These are phyloP conservation scores for Harmothoe impar DNA, from an alignment of 2,888 invertebrate genomes.

Conservation along the genomic window DNA sequence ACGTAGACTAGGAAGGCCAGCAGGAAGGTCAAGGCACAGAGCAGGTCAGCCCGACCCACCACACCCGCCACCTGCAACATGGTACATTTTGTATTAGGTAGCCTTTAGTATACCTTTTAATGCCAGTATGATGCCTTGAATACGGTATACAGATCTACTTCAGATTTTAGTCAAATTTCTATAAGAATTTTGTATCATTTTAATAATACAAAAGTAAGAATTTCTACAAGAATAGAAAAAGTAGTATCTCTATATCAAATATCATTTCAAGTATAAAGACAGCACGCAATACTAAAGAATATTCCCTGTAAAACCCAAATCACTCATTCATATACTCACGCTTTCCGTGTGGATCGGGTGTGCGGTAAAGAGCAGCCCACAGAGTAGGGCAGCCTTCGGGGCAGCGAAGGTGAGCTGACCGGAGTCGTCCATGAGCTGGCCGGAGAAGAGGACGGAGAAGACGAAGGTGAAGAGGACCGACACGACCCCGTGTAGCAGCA, in stretches of 20 bases:
- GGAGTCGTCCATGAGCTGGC: slow-evolving; percentile 65
- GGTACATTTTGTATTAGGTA: too few relatives aligned
- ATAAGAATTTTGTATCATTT: neutral
- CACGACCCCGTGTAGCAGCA: slow-evolving; percentile 89
- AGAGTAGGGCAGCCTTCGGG: slow-evolving; percentile 85
- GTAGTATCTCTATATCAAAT: too few relatives aligned
- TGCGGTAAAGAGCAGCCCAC: slow-evolving; percentile 91
- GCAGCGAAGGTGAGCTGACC: slow-evolving; percentile 56
- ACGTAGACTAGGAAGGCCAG: slow-evolving; percentile 86
- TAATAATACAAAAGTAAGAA: too few relatives aligned
- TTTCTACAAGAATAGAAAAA: too few relatives aligned
- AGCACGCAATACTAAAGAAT: too few relatives aligned
- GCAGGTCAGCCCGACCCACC: slow-evolving; percentile 95
- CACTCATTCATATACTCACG: slow-evolving; percentile 86
- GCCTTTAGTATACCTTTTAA: too few relatives aligned
- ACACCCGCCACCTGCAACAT: slow-evolving; percentile 89
- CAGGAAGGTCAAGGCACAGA: slow-evolving; percentile 90
- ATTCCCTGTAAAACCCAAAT: too few relatives aligned
- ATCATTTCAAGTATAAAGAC: too few relatives aligned
- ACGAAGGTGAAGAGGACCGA: slow-evolving; percentile 85
- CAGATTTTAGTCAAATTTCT: neutral
- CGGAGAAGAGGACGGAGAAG: slow-evolving; percentile 83
- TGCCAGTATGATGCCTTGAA: too few relatives aligned
- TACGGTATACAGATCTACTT: neutral
- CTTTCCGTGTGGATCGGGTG: slow-evolving; percentile 97